A percentile compares a stretch with the other conserved stretches of the same genome.
phyloP scores from a whole-genome alignment of 2,797 vertebrate genomes.

The Petrocephalus schoutedeni region DNA sequence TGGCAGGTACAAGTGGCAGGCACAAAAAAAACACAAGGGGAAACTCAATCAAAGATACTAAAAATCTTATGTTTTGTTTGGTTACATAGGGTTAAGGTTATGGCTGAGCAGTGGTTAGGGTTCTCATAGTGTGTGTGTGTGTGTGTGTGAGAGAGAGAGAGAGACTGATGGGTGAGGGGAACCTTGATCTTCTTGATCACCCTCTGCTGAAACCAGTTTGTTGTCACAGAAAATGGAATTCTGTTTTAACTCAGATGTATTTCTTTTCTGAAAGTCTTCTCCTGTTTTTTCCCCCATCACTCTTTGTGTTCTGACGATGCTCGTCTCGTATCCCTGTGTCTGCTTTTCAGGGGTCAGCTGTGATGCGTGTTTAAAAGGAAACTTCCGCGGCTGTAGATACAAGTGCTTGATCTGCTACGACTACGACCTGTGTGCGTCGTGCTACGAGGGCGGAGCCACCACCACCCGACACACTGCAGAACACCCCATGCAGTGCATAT shows the following conservation, averaged over 20 bases:
- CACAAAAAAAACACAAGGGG: neutral
- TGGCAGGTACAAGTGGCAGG: too few species aligned
- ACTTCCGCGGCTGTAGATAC: slow-evolving; percentile 93
- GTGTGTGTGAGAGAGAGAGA: neutral
- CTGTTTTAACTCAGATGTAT: neutral
- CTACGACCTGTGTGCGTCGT: slow-evolving; percentile 97
- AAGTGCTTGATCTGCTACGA: slow-evolving; percentile 99
- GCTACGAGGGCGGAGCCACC: slow-evolving; percentile 97
- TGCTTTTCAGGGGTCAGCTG: slow-evolving; percentile 90
- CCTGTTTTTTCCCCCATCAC: neutral
- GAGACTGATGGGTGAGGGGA: neutral
- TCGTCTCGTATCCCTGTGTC: neutral
- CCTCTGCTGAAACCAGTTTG: neutral
- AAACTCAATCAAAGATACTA: neutral
- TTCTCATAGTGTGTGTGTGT: neutral
- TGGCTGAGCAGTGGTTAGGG: neutral
- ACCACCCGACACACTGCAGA: slow-evolving; percentile 97
- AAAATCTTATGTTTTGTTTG: neutral
- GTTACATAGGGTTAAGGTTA: neutral
- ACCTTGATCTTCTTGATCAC: neutral
- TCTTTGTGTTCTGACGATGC: neutral
- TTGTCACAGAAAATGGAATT: neutral
- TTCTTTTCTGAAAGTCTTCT: neutral
- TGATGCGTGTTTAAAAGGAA: slow-evolving; percentile 99
- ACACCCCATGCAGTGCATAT: slow-evolving; percentile 99